Evolutionary conservation across 1,140 invertebrate genomes (phyloP), one percentile per base, ranked within the genome.

Genomic region (Papilio dardanus): DNA sequence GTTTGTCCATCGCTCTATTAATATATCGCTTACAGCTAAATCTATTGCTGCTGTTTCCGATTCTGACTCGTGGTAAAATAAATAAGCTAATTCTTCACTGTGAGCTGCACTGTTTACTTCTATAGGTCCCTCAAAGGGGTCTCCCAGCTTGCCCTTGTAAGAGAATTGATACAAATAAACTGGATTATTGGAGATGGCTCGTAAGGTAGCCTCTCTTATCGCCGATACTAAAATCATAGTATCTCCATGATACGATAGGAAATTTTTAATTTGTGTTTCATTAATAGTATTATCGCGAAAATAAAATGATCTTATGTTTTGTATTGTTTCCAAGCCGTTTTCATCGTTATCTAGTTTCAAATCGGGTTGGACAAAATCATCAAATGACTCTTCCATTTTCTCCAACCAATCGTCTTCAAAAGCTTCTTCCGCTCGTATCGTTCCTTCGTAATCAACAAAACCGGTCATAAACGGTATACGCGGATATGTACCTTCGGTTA

Each of bases 371-470:
- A 93, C 46, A 46, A 93, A 91, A 35, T 89, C 82, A 35, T 31
- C 33, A 77, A 93, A 93, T 6, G 79, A 81, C 21, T 81, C 65
- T 30, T 87, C 74, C 88, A 92, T 93, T 86, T 84, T 85, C 67
- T 83, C 62, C 3, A 91, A 67, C 91, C 90, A 92, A 75, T 88
- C 74, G 28, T 80, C 62, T 28, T 83, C 74, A 24, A 85, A 14
- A 21, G 84, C 84, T 82, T 92, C 83, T 75, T 87, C 77, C 0
- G 86, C 76, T 79, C 86, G 81, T 6, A 93, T 87, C 12, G 89
- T 90, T n/a, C 91, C 91, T 81, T 93, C 91, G n/a, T 86, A 82
- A 67, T 93, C 88, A 12, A 92, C 90, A 81, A 84, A 93, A 19
- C 91, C 90, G 33, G 83, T 85, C 71, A 93, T 89, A 74, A 87